Evolutionary conservation across 2,113 vertebrate genomes (phyloP), one percentile per base, ranked within the genome.

Genomic region (Embiotoca jacksoni): DNA sequence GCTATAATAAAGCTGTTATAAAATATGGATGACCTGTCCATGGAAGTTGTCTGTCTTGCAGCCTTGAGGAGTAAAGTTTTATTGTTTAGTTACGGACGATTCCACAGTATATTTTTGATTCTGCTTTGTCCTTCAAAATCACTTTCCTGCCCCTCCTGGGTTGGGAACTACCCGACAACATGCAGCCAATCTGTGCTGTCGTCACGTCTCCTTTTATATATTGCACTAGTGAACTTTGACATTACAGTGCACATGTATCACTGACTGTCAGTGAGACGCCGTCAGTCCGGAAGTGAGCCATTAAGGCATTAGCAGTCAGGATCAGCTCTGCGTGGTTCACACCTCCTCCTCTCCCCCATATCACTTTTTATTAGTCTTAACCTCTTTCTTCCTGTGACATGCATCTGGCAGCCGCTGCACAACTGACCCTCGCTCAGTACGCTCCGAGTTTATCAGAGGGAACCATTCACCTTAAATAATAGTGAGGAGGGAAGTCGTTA

Each of bases 301-400:
- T 69, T 37, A 2, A 15, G 33, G 2, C 1, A 0, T 7, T 41
- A 0, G 4, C 32, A 35, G 0, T 15, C 5, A 39, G 0, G 15
- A 57, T 61, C 7, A 75, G 44, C 15, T 7, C 5, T 30, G 10
- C 6, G 7, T 5, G 0, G 14, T 57, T 63, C 14, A 41, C 31
- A n/a, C 31, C 41, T 7, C 15, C 57, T 39, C 9, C 7, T 53
- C 1, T 36, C 14, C 23, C 23, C 23, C 23, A 23, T 33, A 11
- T 70, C n/a, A 5, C 2, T 7, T 70, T 79, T 7, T 35, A 52
- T 67, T 31, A 49, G 23, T 23, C 23, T 10, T 55, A 16, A 36
- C 68, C 49, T 47, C 7, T 6, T 5, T 23, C 50, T 66, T 85
- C 62, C 72, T 69, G 33, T 83, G 65, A 75, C 3, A 3, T 61